Evolutionary conservation across 1,140 invertebrate species (phyloP).

Genomic region (Diachasma alloeum): DNA sequence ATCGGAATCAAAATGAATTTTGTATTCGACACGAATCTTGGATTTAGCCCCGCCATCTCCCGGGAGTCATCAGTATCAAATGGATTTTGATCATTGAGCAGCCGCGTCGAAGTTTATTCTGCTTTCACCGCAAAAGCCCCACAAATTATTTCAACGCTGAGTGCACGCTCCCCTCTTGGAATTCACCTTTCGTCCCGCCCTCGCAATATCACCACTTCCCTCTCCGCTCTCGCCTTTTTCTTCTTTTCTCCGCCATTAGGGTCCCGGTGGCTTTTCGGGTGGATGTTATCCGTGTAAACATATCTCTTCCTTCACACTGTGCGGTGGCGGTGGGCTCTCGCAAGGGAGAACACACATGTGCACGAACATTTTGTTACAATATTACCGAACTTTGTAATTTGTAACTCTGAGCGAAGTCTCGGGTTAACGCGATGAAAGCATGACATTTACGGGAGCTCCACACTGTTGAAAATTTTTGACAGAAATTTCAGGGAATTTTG

Average conservation of each 20-base stretch:
- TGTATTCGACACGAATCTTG: background rate
- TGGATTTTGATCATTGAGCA: background rate
- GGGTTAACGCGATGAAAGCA: constrained; percentile 38
- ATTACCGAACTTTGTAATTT: constrained; percentile 47
- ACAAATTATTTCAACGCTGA: background rate
- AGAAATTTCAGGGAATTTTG: too few relatives aligned
- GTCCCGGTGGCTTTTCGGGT: background rate
- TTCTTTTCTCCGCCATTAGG: background rate
- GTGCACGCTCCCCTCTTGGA: background rate
- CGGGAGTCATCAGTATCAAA: background rate
- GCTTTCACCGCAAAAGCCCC: constrained; percentile 15
- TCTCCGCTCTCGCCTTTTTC: background rate
- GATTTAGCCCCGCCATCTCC: background rate
- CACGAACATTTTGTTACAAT: constrained; percentile 19
- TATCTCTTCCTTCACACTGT: background rate
- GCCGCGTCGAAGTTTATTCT: background rate
- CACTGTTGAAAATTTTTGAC: too few relatives aligned
- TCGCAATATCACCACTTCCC: background rate
- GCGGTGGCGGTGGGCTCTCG: background rate
- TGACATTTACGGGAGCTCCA: constrained; percentile 22
- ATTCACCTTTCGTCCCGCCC: background rate
- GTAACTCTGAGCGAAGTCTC: constrained; percentile 31
- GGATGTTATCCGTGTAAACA: background rate
- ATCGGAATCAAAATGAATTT: background rate
- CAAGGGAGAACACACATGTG: background rate